phyloP scores from a whole-genome alignment of 2,113 vertebrate genomes.

The Chrysemys picta region DNA sequence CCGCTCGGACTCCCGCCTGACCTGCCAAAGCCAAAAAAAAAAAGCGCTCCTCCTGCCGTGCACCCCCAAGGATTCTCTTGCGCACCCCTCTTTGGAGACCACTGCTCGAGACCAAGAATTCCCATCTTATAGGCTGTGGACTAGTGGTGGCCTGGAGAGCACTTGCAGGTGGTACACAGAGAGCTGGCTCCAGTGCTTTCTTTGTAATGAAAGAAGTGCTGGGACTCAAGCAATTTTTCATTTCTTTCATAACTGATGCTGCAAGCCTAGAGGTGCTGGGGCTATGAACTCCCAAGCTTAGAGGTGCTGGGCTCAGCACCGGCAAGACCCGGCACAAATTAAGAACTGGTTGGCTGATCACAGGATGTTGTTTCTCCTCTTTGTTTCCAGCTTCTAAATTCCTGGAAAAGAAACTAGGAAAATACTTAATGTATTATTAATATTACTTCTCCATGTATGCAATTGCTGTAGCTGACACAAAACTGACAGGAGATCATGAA shows the following conservation, averaged over 20 bases:
- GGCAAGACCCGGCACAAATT: too few species aligned
- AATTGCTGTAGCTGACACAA: constrained; percentile 17
- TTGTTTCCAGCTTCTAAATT: constrained; percentile 38
- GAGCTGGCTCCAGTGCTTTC: not conserved
- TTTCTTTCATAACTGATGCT: too few species aligned
- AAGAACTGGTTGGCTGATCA: not conserved
- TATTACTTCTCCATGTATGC: constrained; percentile 1
- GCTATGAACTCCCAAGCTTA: too few species aligned
- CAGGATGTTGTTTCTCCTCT: not conserved
- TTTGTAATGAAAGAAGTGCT: too few species aligned
- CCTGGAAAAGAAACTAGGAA: constrained; percentile 21
- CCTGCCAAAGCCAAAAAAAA: too few species aligned
- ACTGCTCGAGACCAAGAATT: not conserved
- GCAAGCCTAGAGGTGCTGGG: too few species aligned
- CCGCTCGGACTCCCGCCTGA: too few species aligned
- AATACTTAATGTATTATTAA: constrained; percentile 1
- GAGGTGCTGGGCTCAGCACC: too few species aligned
- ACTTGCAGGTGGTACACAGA: not conserved
- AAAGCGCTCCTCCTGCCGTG: too few species aligned
- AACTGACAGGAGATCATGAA: not conserved
- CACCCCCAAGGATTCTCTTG: too few species aligned
- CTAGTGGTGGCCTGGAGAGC: not conserved
- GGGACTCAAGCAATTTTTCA: too few species aligned
- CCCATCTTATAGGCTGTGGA: not conserved
- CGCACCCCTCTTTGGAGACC: too few species aligned